Evolutionary conservation across 2,797 vertebrate genomes (phyloP), one percentile per base, ranked within the genome.

Genomic region (Epinephelus awoara): DNA sequence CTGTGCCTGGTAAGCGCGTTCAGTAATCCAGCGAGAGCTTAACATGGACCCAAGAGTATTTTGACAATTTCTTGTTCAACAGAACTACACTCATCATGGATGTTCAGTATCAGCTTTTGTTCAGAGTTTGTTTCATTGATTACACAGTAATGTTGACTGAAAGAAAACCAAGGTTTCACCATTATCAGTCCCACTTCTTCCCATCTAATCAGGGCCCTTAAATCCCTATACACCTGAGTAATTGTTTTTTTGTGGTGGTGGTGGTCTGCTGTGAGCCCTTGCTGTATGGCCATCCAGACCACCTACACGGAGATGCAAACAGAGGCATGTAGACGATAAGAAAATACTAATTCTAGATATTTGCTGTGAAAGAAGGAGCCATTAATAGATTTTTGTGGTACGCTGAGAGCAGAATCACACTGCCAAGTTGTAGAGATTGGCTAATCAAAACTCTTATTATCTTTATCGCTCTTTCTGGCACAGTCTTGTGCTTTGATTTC

Each of bases 391-490:
- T 81, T 62, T 69, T 61, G 34, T 52, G 44, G 51, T 80, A 77
- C 82, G 63, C 58, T 72, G 85, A 62, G 57, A 77, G 38, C 46
- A 52, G 47, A 78, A 64, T 58, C 9, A 2, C 49, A 63, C 38
- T 64, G 52, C n/a, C 15, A 25, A 42, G 44, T 63, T 29, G 55
- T 12, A 70, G 58, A 75, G 52, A 79, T 89, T 89, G 84, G 78
- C 86, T 89, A 82, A 93, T 93, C 85, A 91, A 88, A 92, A 89
- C 75, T 79, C 68, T 69, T 89, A 63, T 73, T 34, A 85, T 90
- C 57, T 64, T 58, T 69, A 49, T 47, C 58, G 54, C 66, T 57
- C 75, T 79, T 75, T 84, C 73, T 61, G 40, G 66, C 18, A 50
- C 83, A 59, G 44, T 72, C 64, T 65, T 64, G 67, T 59, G 34